Percentiles rank a stretch among this genome's conserved stretches.
Evolutionary conservation across 2,797 vertebrate genomes (phyloP).

Genomic region (Syngnathus acus): DNA sequence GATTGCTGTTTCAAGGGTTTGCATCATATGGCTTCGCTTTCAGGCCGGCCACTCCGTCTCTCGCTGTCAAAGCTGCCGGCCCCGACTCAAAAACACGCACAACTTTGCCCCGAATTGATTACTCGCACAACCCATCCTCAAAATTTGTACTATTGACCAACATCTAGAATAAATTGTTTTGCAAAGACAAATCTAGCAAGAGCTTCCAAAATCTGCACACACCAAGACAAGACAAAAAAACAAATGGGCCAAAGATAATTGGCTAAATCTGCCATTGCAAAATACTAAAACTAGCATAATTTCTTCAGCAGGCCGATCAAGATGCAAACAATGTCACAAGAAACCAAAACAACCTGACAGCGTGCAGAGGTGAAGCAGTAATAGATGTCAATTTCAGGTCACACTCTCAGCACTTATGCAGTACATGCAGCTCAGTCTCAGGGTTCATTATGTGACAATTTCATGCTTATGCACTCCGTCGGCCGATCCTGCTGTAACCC

Average conservation of each 20-base stretch:
- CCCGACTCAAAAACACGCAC: conserved; percentile 1
- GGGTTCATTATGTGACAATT: conserved; percentile 56
- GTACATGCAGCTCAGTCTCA: conserved; percentile 19
- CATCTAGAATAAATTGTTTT: background rate
- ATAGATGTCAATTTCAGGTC: conserved; percentile 5
- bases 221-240: too few species aligned
- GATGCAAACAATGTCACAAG: background rate
- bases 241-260: too few species aligned
- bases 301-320: background rate
- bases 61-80: background rate
- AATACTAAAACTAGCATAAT: too few species aligned
- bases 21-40: conserved; percentile 24
- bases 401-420: background rate
- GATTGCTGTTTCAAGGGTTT: conserved; percentile 41
- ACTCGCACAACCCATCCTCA: background rate
- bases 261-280: too few species aligned
- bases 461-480: conserved; percentile 50
- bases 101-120: conserved; percentile 3
- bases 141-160: background rate
- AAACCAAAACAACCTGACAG: background rate
- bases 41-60: background rate
- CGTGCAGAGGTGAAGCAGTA: background rate
- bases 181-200: too few species aligned
- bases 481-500: conserved; percentile 6
- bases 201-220: too few species aligned